Evolutionary conservation across 2,113 vertebrate genomes (phyloP), one percentile per base, ranked within the genome.

Genomic region (Lycaon pictus): DNA sequence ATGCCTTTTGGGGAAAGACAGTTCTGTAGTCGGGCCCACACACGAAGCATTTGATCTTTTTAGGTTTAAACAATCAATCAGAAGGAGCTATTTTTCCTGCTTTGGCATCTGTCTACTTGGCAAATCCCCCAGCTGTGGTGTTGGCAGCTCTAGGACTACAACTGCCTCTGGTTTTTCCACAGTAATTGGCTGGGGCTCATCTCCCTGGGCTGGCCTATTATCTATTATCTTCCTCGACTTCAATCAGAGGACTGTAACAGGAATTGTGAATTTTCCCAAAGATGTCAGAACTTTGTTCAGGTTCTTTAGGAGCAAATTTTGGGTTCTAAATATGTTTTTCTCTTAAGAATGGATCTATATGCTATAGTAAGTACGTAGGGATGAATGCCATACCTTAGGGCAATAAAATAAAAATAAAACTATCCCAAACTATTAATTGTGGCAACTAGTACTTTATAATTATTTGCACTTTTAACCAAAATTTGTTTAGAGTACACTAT

Each of bases 1-100:
- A 79, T 80, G 25, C 43, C 51, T 89, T 93, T 74, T 23, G 67
- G 27, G 16, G 72, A n/a, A 97, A 95, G 16, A 3, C 25, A 29
- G 53, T 95, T 96, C 95, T 96, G 48, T 95, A 81, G 95, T 96
- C 84, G 77, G 56, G 53, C 20, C 62, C 93, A 92, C 60, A 95
- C 22, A 91, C 32, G 27, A 95, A 93, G 55, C 56, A 89, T 93
- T 94, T 98, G 95, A 92, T 97, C 90, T 98, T 97, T 98, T 69
- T 58, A 89, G 56, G 90, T 67, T 97, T 97, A 94, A 96, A 63
- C 80, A 96, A 94, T 98, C 96, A 97, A 91, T 96, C 71, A 88
- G 92, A 96, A 96, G 55, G 97, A 96, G 93, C 67, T 51, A 53
- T 63, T 91, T 98, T 96, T 82, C 69, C n/a, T 69, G 53, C 43